phyloP scores from a whole-genome alignment of 2,888 invertebrate species.

The Venustoraphidia nigricollis region DNA sequence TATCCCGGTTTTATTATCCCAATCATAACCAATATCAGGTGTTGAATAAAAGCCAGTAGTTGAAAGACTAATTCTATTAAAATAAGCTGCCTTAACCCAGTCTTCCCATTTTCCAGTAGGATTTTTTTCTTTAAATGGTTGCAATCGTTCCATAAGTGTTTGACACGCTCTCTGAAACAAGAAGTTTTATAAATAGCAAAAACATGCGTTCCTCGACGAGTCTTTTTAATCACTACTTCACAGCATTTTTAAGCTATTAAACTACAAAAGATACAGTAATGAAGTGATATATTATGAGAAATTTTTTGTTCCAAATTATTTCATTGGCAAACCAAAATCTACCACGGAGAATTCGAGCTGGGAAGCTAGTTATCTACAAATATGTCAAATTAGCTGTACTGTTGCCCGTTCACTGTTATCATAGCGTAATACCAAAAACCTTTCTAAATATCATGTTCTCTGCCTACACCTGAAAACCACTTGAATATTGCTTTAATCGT shows the following conservation, averaged over 20 bases:
- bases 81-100: slow-evolving; percentile 65
- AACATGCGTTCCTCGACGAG: background rate
- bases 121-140: slow-evolving; percentile 55
- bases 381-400: too few relatives aligned
- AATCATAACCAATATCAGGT: slow-evolving; percentile 56
- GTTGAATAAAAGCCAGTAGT: slow-evolving; percentile 72
- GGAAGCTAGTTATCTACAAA: too few relatives aligned
- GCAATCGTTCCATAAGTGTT: slow-evolving; percentile 52
- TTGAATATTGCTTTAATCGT: background rate
- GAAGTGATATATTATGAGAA: too few relatives aligned
- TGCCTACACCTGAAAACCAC: background rate
- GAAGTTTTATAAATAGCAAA: background rate
- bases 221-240: too few relatives aligned
- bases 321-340: too few relatives aligned
- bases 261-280: too few relatives aligned
- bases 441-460: too few relatives aligned
- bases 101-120: slow-evolving; percentile 73
- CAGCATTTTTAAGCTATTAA: too few relatives aligned
- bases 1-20: slow-evolving; percentile 50
- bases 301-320: too few relatives aligned
- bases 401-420: too few relatives aligned
- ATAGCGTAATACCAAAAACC: too few relatives aligned
- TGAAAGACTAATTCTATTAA: slow-evolving; percentile 61
- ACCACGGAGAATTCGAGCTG: too few relatives aligned
- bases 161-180: slow-evolving; percentile 56